Percentiles rank a stretch among this genome's conserved stretches.
These are phyloP conservation scores for Bradypodion pumilum DNA, from an alignment of 2,797 vertebrate genomes.

Conservation along the genomic window DNA sequence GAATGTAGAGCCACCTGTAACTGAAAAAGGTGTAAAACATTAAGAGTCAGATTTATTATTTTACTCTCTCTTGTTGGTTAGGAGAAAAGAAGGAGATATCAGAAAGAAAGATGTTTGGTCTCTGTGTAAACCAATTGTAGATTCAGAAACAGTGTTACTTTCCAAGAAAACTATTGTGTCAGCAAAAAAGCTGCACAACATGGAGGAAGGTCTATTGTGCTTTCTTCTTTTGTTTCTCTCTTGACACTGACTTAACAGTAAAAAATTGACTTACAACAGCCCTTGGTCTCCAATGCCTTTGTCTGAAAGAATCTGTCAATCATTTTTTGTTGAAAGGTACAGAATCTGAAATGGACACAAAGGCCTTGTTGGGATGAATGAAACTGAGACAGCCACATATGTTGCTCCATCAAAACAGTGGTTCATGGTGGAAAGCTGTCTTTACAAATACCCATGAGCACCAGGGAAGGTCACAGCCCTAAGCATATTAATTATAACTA, in stretches of 20 bases:
- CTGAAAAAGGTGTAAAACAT: not conserved
- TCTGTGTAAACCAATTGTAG: not conserved
- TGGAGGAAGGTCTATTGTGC: constrained; percentile 24
- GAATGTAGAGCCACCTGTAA: no score
- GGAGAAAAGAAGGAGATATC: not conserved
- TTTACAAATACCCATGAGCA: not conserved
- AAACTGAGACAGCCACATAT: not conserved
- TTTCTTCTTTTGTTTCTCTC: constrained; percentile 12
- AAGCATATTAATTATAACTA: not conserved
- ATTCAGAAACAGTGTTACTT: constrained; percentile 9
- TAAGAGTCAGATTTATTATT: not conserved
- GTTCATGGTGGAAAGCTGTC: not conserved
- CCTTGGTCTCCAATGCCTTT: constrained; percentile 17
- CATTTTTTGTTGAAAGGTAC: constrained; percentile 39
- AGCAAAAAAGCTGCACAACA: constrained; percentile 27
- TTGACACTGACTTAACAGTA: constrained; percentile 32
- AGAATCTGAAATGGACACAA: constrained; percentile 31
- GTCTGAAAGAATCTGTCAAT: constrained; percentile 33
- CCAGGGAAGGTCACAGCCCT: not conserved
- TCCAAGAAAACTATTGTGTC: constrained; percentile 17
- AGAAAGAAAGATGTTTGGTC: constrained; percentile 13
- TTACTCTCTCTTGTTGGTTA: constrained; percentile 12
- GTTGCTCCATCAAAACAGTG: not conserved
- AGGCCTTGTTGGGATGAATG: constrained; percentile 10
- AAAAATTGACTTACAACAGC: constrained; percentile 33